Base-by-base conservation (phyloP, 2,113 vertebrate species). In the Gopherus evgoodei region DNA sequence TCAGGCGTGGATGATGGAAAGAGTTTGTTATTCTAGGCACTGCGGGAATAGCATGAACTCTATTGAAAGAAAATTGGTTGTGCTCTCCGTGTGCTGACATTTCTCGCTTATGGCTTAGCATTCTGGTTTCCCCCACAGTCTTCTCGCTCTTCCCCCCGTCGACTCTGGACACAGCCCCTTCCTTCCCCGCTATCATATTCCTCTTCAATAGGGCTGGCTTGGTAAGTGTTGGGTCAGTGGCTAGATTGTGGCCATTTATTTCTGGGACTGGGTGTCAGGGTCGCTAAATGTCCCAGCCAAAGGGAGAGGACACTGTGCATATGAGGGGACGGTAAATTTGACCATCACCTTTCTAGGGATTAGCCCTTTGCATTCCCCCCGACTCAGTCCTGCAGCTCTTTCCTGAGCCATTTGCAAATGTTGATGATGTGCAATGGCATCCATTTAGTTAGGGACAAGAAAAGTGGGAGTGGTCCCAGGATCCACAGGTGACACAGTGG, bases 1-100 rank as follows among this genome's bases (percentile, higher is more conserved):
- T 95, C 95, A 97, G 90, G 54, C 85, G 85, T 44, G 78, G 94
- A 95, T 93, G 47, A 38, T 93, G 87, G 83, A 94, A 84, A 91
- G 88, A 78, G 94, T 97, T 97, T 97, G 93, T 96, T 97, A 97
- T 97, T 96, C 96, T 87, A 87, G 95, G 95, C 96, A 95, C 91
- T 95, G 93, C 4, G 94, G 92, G 95, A 96, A 91, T 96, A 84
- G 80, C 94, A 91, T 94, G 90, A 97, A 93, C 96, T 97, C 95
- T 89, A 90, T 85, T 90, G 93, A 97, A 95, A 97, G 90, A 84
- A 96, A 97, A 97, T 96, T 90, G 90, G 94, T 96, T 95, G 96
- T 7, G 5, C 96, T 97, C 95, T 95, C 95, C 88, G 90, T 95
- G 94, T 82, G 59, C 89, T 72, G 92, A 93, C 84, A 87, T 92